These are phyloP conservation scores for Squalus acanthias DNA, from an alignment of 2,797 vertebrate species.

Conservation along the genomic window DNA sequence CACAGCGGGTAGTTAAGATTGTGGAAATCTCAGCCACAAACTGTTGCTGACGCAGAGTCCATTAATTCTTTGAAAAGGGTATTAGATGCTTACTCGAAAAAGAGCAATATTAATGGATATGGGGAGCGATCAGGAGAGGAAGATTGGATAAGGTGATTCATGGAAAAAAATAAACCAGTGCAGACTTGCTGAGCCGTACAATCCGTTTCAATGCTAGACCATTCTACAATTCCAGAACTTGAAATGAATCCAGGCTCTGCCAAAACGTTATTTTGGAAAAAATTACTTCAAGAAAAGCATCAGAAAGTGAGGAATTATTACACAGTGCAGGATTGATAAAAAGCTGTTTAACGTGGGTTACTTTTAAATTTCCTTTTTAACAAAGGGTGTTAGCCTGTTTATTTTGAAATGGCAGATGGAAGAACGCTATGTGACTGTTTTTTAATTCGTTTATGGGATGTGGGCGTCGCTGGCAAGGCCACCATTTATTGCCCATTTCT, in stretches of 20 bases:
- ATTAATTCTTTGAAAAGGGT: not conserved
- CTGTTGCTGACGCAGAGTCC: not conserved
- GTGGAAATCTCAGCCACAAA: not conserved
- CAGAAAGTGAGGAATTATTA: not conserved
- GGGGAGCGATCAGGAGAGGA: not conserved
- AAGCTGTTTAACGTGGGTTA: not conserved
- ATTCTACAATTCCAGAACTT: not conserved
- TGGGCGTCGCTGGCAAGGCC: too few species aligned
- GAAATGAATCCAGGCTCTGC: not conserved
- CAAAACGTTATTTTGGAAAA: not conserved
- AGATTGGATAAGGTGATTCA: not conserved
- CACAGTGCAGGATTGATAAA: not conserved
- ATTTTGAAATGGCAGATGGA: not conserved
- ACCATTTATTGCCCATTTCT: too few species aligned
- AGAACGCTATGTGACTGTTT: too few species aligned
- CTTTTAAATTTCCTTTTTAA: not conserved
- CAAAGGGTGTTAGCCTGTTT: not conserved
- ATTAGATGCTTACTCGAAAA: not conserved
- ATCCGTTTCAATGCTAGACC: not conserved
- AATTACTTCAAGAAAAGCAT: not conserved
- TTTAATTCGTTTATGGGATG: too few species aligned
- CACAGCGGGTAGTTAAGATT: not conserved
- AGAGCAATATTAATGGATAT: not conserved
- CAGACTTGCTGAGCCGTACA: not conserved
- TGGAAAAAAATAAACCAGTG: too few species aligned